Conservation (phyloP, 2,113 vertebrate species). For the Coturnix japonica region DNA sequence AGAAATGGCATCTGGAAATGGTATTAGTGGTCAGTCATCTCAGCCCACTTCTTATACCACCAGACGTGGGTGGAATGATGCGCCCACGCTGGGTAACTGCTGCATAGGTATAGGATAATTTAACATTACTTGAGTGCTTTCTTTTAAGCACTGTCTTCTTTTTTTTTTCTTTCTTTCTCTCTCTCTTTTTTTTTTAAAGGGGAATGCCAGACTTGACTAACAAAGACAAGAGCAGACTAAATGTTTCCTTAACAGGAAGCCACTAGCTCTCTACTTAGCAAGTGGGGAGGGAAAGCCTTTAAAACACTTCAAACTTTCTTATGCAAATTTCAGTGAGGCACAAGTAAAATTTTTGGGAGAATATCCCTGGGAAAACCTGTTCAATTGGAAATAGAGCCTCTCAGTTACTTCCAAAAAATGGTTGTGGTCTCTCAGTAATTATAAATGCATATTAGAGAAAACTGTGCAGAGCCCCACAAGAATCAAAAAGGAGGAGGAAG, state of each 20-base stretch:
- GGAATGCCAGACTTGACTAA: constrained; percentile 77
- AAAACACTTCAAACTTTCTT: constrained; percentile 40
- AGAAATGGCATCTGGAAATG: constrained; percentile 28
- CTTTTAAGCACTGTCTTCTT: constrained; percentile 8
- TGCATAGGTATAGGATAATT: constrained; percentile 7
- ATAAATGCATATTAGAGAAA: neutral
- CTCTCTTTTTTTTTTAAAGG: neutral
- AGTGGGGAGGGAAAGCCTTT: constrained; percentile 46
- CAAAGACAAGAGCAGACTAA: constrained; percentile 65
- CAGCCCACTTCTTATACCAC: neutral
- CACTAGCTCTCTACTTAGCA: constrained; percentile 60
- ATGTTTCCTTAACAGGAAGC: constrained; percentile 79
- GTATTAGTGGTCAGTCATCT: neutral
- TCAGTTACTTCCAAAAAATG: neutral
- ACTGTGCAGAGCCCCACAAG: neutral
- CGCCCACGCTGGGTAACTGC: neutral
- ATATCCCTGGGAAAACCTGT: neutral
- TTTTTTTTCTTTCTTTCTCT: neutral
- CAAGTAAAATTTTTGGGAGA: constrained; percentile 4
- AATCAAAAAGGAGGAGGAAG: neutral
- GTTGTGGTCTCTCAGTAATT: neutral
- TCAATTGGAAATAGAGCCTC: neutral
- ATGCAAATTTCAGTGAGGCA: constrained; percentile 46
- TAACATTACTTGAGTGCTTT: neutral
- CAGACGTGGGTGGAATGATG: neutral